phyloP scores from a whole-genome alignment of 2,888 invertebrate species.

The Hypomecis atomaria region DNA sequence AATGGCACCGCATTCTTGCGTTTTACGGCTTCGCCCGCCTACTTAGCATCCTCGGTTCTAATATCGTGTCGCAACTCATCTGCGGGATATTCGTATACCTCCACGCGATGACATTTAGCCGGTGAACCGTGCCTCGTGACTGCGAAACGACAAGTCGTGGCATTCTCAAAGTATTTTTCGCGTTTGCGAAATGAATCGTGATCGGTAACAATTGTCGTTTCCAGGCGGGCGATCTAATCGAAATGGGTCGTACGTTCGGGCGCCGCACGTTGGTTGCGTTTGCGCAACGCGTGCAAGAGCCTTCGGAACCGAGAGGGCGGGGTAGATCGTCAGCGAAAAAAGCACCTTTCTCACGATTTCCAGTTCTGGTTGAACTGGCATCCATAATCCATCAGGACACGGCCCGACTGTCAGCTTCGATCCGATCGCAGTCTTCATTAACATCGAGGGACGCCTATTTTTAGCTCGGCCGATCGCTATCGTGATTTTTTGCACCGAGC shows the following conservation, averaged over 20 bases:
- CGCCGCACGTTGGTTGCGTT: constrained; percentile 51
- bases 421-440: constrained; percentile 66
- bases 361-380: constrained; percentile 15
- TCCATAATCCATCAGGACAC: constrained; percentile 52
- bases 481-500: constrained; percentile 60
- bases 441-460: constrained; percentile 62
- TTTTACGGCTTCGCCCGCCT: constrained; percentile 41
- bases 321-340: constrained; percentile 5
- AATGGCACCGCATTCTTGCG: constrained; percentile 43
- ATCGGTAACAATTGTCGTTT: constrained; percentile 74
- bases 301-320: constrained; percentile 36
- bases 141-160: constrained; percentile 81
- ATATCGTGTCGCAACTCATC: constrained; percentile 46
- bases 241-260: constrained; percentile 63
- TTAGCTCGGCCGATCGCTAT: constrained; percentile 60
- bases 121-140: constrained; percentile 66
- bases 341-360: constrained; percentile 18
- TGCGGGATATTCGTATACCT: constrained; percentile 42
- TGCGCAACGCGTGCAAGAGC: constrained; percentile 55
- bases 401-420: constrained; percentile 56
- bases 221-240: constrained; percentile 69
- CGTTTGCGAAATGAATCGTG: constrained; percentile 81
- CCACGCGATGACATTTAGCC: constrained; percentile 71
- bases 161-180: constrained; percentile 82
- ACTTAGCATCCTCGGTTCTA: constrained; percentile 24